Evolutionary conservation across 2,888 invertebrate species (phyloP).

Genomic region (Eupithecia subumbrata): DNA sequence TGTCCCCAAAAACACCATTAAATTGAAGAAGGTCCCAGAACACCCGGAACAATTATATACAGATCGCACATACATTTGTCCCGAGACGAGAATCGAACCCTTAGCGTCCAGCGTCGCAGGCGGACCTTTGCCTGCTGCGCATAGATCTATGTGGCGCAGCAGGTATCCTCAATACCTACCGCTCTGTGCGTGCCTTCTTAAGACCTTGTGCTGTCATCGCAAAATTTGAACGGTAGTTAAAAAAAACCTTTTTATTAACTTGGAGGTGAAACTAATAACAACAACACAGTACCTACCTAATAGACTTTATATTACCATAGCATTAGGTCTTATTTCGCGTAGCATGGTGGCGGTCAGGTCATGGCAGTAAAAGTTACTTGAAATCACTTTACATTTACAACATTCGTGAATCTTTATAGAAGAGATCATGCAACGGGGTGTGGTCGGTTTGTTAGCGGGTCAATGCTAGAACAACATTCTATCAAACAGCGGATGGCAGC

Average conservation of each 20-base stretch:
- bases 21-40: no score
- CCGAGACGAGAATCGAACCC: no score
- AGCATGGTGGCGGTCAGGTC: not conserved
- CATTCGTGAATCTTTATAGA: conserved; percentile 23
- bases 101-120: no score
- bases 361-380: not conserved
- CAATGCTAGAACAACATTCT: not conserved
- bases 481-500: not conserved
- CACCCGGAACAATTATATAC: no score
- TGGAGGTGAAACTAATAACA: not conserved
- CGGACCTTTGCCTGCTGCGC: no score
- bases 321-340: not conserved
- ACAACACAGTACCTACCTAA: not conserved
- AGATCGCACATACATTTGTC: no score
- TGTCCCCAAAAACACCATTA: no score
- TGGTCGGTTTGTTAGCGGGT: conserved; percentile 11
- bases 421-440: conserved; percentile 10
- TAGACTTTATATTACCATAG: not conserved
- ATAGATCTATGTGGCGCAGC: no score
- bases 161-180: no score
- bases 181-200: not conserved
- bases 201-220: not conserved
- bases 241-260: not conserved
- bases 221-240: not conserved
- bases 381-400: conserved; percentile 17